These are phyloP conservation scores for Darevskia nairensis DNA, from an alignment of 2,797 vertebrate genomes.

Conservation along the genomic window DNA sequence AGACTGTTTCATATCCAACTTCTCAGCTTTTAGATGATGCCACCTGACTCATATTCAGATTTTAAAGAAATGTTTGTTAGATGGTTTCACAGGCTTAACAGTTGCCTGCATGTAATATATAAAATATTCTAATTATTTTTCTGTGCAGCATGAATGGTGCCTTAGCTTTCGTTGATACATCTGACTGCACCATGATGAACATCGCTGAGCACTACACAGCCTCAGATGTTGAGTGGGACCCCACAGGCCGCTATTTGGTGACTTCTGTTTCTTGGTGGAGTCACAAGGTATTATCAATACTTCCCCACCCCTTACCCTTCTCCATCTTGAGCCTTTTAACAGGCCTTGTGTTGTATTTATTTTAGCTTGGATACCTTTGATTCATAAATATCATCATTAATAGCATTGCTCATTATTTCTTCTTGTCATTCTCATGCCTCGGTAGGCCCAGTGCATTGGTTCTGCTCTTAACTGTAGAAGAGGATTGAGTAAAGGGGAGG, in stretches of 20 bases:
- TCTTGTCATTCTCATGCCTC: neutral
- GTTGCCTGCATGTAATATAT: neutral
- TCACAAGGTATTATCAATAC: conserved; percentile 86
- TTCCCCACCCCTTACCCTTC: no score
- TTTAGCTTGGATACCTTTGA: neutral
- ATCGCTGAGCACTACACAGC: conserved; percentile 98
- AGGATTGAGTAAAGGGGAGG: neutral
- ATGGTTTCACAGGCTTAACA: neutral
- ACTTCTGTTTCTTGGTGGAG: conserved; percentile 99
- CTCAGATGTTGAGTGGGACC: conserved; percentile 98
- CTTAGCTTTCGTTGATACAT: conserved; percentile 96
- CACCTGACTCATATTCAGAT: neutral
- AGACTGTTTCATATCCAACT: neutral
- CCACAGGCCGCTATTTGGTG: conserved; percentile 93
- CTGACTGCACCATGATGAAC: conserved; percentile 99
- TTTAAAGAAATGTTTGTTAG: no score
- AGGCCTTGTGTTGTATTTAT: neutral
- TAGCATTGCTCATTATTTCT: neutral
- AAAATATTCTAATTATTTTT: neutral
- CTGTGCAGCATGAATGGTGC: conserved; percentile 94
- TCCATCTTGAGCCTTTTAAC: neutral
- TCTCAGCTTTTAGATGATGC: neutral
- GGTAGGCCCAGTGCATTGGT: neutral
- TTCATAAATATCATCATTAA: no score
- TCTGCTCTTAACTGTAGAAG: neutral